Evolutionary conservation across 2,113 vertebrate genomes (phyloP), one percentile per base, ranked within the genome.

Genomic region (Onychostruthus taczanowskii): DNA sequence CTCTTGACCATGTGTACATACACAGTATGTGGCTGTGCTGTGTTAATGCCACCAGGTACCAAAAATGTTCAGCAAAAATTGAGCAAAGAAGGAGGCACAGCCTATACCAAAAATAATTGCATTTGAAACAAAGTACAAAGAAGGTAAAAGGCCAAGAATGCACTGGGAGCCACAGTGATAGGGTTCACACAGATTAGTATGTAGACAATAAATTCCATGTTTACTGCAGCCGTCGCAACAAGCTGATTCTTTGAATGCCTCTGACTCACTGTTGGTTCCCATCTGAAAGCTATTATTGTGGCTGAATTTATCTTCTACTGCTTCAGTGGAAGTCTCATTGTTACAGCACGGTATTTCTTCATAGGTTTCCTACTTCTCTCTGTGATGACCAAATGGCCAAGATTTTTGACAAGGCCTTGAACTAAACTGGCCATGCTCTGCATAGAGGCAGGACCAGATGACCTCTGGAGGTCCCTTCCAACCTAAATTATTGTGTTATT

Each of bases 191-290:
- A 90, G 78, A 84, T 84, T 89, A 86, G 50, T 35, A 74, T 53
- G 47, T 33, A 70, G 87, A 84, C 78, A 93, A 68, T 75, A 73
- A 93, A 91, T 95, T 91, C 69, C 43, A 41, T 67, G 30, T 89
- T 95, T 91, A 73, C 41, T 78, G 82, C 75, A 61, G 66, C n/a
- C 6, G 0, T 56, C 0, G 0, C 70, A 82, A 83, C 44, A 72
- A 85, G 61, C 20, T 68, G 78, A 67, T 93, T 93, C 90, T 91
- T 82, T 85, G 87, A 82, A 87, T 63, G 58, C 49, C 49, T 91
- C 53, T 91, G 81, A 43, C 15, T 79, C 1, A 10, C 52, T 84
- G 47, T 39, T 80, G 47, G n/a, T 75, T 72, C 53, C 47, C 81
- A 72, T 87, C 53, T 87, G 81, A 24, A 82, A 84, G 33, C 52